Conservation (phyloP, 2,797 vertebrate genomes). For the Sebastiscus tertius region DNA sequence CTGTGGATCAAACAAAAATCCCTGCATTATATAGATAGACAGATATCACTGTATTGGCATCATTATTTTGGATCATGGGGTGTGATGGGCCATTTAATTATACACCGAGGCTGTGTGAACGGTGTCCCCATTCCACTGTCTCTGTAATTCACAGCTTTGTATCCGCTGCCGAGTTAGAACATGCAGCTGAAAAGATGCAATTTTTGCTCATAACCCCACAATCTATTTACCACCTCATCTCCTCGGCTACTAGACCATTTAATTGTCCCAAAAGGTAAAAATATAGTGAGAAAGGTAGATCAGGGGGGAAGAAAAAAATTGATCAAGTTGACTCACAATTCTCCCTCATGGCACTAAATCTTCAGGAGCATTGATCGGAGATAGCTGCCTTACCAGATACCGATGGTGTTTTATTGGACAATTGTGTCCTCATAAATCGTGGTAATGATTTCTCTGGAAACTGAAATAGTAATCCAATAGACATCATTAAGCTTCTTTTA, state of each 20-base stretch:
- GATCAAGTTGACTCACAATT: constrained; percentile 56
- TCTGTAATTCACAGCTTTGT: constrained; percentile 57
- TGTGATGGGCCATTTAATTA: constrained; percentile 64
- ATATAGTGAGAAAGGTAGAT: constrained; percentile 38
- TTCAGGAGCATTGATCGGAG: constrained; percentile 68
- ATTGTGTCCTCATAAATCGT: constrained; percentile 73
- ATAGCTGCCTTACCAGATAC: constrained; percentile 60
- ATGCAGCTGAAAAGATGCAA: constrained; percentile 52
- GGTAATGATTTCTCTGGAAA: constrained; percentile 76
- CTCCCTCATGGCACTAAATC: constrained; percentile 57
- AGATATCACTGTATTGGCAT: constrained; percentile 28
- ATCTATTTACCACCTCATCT: constrained; percentile 45
- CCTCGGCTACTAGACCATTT: constrained; percentile 39
- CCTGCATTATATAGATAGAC: constrained; percentile 3
- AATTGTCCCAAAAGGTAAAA: constrained; percentile 51
- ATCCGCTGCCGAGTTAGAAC: constrained; percentile 60
- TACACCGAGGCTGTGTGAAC: constrained; percentile 33
- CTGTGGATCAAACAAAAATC: constrained; percentile 15
- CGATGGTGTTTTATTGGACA: constrained; percentile 61
- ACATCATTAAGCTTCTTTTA: constrained; percentile 75
- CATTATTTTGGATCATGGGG: constrained; percentile 51
- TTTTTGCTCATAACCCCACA: constrained; percentile 33
- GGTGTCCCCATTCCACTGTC: constrained; percentile 21
- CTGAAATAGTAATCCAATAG: constrained; percentile 76
- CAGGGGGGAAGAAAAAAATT: constrained; percentile 1